phyloP scores from a whole-genome alignment of 2,888 invertebrate genomes.

The Ochropacha duplaris region DNA sequence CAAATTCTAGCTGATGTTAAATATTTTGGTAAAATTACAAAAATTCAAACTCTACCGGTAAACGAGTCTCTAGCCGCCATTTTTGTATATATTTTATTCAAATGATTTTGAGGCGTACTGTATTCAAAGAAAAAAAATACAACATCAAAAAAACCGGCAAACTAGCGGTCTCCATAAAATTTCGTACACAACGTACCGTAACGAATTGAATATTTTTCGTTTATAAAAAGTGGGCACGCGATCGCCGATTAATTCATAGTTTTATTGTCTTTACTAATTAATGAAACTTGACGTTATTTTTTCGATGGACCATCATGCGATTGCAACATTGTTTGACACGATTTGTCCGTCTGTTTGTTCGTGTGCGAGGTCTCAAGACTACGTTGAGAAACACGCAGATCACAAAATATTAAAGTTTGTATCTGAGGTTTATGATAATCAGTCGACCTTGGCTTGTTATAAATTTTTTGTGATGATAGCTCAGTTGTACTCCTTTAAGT shows the following conservation, averaged over 20 bases:
- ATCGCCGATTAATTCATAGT: constrained; percentile 38
- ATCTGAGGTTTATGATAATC: neutral
- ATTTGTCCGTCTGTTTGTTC: constrained; percentile 1
- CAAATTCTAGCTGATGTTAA: too few species aligned
- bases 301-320: constrained; percentile 8
- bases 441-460: neutral
- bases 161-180: constrained; percentile 25
- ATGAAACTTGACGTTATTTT: constrained; percentile 31
- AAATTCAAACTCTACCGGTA: neutral
- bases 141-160: constrained; percentile 5
- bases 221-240: constrained; percentile 54
- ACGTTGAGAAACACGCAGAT: neutral
- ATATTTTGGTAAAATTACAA: too few species aligned
- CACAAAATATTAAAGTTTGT: neutral
- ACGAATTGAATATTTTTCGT: constrained; percentile 53
- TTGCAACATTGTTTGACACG: neutral
- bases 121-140: constrained; percentile 6
- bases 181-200: constrained; percentile 31
- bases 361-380: neutral
- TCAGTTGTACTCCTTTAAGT: too few species aligned
- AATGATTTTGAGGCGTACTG: neutral
- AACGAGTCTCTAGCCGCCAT: neutral
- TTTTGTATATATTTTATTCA: neutral
- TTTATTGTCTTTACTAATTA: constrained; percentile 57
- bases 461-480: too few species aligned